Percentiles rank a stretch among this genome's conserved stretches.
Conservation (phyloP, 2,888 invertebrate genomes). For the Marronus borbonicus region DNA sequence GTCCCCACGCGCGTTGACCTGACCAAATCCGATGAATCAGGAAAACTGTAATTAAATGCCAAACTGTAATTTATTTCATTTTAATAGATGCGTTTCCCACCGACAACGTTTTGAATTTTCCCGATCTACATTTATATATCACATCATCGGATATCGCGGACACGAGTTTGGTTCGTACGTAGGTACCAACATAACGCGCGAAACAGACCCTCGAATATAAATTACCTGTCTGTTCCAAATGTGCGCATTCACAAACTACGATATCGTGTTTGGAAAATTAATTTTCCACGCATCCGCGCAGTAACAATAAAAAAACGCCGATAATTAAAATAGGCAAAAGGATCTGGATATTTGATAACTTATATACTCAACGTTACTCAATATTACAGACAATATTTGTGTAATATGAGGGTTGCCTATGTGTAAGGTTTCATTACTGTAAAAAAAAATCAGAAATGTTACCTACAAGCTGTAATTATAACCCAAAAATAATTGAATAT, state of each 20-base stretch:
- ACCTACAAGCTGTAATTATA: too few relatives aligned
- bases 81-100: background rate
- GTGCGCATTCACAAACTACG: background rate
- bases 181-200: background rate
- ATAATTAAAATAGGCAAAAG: too few relatives aligned
- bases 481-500: too few relatives aligned
- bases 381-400: too few relatives aligned
- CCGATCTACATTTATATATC: background rate
- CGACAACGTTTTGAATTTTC: background rate
- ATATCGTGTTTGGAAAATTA: background rate
- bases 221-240: background rate
- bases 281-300: background rate
- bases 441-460: too few relatives aligned
- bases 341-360: too few relatives aligned
- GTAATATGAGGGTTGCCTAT: too few relatives aligned
- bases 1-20: slow-evolving; percentile 4
- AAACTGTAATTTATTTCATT: slow-evolving; percentile 32
- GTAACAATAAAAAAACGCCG: too few relatives aligned
- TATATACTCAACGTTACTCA: too few relatives aligned
- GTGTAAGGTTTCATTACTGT: too few relatives aligned
- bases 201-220: background rate
- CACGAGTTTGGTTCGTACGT: too few relatives aligned
- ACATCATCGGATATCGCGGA: background rate
- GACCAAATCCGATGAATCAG: slow-evolving; percentile 17
- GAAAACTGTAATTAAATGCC: slow-evolving; percentile 27